These are phyloP conservation scores for Falco naumanni DNA, from an alignment of 2,797 vertebrate species.

Conservation along the genomic window DNA sequence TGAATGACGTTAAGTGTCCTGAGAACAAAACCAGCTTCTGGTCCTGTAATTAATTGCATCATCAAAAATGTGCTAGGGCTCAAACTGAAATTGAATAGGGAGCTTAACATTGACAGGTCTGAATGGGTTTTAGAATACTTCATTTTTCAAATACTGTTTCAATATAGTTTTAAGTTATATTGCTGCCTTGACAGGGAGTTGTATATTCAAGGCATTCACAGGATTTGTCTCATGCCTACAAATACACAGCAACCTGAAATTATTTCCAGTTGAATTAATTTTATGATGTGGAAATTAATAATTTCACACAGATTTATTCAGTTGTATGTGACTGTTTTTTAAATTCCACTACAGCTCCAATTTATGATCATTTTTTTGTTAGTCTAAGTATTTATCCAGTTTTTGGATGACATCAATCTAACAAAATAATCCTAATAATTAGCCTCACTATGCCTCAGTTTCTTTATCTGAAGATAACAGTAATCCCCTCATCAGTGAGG, in stretches of 20 bases:
- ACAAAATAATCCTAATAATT: conserved; percentile 41
- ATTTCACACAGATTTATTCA: conserved; percentile 46
- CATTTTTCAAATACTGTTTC: background rate
- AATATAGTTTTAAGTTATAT: background rate
- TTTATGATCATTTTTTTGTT: background rate
- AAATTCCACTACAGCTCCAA: background rate
- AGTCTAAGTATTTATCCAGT: background rate
- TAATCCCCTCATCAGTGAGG: background rate
- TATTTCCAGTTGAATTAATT: conserved; percentile 45
- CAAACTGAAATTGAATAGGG: background rate
- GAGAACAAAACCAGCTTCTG: background rate
- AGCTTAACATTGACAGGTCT: background rate
- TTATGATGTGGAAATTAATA: conserved; percentile 32
- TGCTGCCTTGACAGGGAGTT: background rate
- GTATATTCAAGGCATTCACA: background rate
- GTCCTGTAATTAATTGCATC: background rate
- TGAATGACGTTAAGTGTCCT: background rate
- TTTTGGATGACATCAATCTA: background rate
- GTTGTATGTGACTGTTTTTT: background rate
- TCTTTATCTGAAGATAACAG: background rate
- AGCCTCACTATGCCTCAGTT: background rate
- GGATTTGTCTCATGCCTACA: background rate
- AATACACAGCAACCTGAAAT: background rate
- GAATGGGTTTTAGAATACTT: background rate
- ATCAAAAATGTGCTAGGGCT: background rate